Percentiles rank a stretch among this genome's conserved stretches.
These are phyloP conservation scores for Anas capensis DNA, from an alignment of 2,797 vertebrate species.

Conservation along the genomic window DNA sequence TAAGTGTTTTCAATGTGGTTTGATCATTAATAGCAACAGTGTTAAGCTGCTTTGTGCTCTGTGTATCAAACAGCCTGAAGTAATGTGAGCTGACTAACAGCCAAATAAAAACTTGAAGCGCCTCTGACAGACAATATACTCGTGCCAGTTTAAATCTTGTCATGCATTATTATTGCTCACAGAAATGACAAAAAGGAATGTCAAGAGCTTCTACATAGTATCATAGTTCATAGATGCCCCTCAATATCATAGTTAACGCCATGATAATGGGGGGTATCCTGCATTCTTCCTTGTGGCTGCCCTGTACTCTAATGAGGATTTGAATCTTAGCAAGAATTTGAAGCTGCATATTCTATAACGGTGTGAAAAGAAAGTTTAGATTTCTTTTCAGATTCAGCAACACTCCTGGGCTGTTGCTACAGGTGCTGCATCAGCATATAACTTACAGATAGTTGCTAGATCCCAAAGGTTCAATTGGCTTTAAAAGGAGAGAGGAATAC, in stretches of 20 bases:
- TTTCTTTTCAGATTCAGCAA: neutral
- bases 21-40: conserved; percentile 83
- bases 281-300: neutral
- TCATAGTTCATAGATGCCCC: neutral
- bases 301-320: neutral
- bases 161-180: conserved; percentile 59
- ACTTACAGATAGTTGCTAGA: neutral
- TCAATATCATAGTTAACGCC: conserved; percentile 34
- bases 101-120: conserved; percentile 74
- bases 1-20: conserved; percentile 88
- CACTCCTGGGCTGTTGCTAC: neutral
- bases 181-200: conserved; percentile 61
- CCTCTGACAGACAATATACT: conserved; percentile 76
- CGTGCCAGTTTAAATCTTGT: conserved; percentile 67
- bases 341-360: neutral
- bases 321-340: conserved; percentile 19
- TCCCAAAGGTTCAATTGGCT: neutral
- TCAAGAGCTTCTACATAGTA: conserved; percentile 7
- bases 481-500: neutral
- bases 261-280: neutral
- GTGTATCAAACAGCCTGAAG: conserved; percentile 82
- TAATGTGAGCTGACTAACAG: conserved; percentile 77
- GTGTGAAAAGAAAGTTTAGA: neutral
- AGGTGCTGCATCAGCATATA: neutral
- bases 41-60: conserved; percentile 83